Conservation (phyloP, 2,797 vertebrate species). For the Peromyscus melanophrys region DNA sequence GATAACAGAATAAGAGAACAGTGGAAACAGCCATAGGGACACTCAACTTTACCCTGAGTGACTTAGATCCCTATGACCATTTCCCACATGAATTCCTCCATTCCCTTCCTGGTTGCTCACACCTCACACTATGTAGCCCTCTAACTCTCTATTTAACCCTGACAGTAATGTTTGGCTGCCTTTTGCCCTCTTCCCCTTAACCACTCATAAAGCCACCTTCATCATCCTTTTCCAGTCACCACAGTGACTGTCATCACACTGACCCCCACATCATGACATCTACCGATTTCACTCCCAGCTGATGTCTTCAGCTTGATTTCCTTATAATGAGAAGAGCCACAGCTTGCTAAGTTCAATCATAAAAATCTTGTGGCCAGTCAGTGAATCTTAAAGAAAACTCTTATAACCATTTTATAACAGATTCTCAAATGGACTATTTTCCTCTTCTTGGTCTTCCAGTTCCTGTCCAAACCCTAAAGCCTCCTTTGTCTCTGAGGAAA, state of each 20-base stretch:
- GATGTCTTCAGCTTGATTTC: not conserved
- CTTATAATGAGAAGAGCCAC: not conserved
- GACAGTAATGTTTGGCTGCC: accelerated
- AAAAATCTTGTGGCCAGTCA: not conserved
- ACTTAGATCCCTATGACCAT: not conserved
- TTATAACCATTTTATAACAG: not conserved
- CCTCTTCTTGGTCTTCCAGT: not conserved
- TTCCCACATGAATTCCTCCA: not conserved
- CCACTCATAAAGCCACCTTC: not conserved
- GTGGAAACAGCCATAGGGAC: not conserved
- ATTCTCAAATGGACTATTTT: not conserved
- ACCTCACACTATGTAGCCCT: not conserved
- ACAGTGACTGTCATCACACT: accelerated
- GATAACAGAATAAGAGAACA: not conserved
- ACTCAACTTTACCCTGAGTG: accelerated
- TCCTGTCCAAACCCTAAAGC: not conserved
- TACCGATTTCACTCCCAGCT: not conserved
- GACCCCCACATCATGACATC: not conserved
- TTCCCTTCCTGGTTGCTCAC: not conserved
- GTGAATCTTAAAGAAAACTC: not conserved
- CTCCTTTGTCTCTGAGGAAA: not conserved
- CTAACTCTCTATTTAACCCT: not conserved
- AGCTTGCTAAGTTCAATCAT: not conserved
- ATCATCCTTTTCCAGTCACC: not conserved
- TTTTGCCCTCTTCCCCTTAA: not conserved